A percentile compares a stretch with the other conserved stretches of the same genome.
These are phyloP conservation scores for Hucho hucho DNA, from an alignment of 2,113 vertebrate species.

Conservation along the genomic window DNA sequence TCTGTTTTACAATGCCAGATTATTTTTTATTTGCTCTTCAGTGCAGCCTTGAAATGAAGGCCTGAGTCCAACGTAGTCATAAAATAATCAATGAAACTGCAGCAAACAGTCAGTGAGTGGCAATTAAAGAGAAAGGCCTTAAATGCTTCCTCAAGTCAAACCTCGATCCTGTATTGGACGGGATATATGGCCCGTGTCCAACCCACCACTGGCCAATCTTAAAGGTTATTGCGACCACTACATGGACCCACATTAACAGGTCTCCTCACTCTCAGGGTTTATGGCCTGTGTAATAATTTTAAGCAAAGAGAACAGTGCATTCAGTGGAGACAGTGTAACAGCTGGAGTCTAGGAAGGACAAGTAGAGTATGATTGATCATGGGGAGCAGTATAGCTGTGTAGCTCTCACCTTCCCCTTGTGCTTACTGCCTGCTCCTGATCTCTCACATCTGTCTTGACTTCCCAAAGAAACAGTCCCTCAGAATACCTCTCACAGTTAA, in stretches of 20 bases:
- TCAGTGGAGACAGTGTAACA: slow-evolving; percentile 69
- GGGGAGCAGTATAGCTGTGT: slow-evolving; percentile 64
- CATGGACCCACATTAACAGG: slow-evolving; percentile 34
- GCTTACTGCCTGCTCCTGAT: slow-evolving; percentile 68
- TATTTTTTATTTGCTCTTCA: slow-evolving; percentile 15
- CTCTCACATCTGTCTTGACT: slow-evolving; percentile 70
- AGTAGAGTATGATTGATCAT: slow-evolving; percentile 70
- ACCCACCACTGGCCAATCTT: slow-evolving; percentile 62
- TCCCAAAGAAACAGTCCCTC: slow-evolving; percentile 52
- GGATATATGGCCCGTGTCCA: slow-evolving; percentile 67
- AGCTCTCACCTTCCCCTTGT: slow-evolving; percentile 58
- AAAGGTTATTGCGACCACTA: slow-evolving; percentile 74
- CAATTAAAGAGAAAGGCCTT: slow-evolving; percentile 59
- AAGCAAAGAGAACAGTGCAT: slow-evolving; percentile 71
- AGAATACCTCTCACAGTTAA: slow-evolving; percentile 14
- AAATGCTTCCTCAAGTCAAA: slow-evolving; percentile 58
- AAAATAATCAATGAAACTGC: slow-evolving; percentile 22
- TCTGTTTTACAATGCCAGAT: not conserved
- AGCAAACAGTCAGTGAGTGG: slow-evolving; percentile 37
- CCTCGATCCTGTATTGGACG: slow-evolving; percentile 52
- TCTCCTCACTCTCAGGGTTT: slow-evolving; percentile 69
- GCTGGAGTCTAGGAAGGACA: slow-evolving; percentile 68
- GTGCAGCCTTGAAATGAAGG: slow-evolving; percentile 30
- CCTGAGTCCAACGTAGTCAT: slow-evolving; percentile 17
- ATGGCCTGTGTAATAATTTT: slow-evolving; percentile 75